Evolutionary conservation across 2,113 vertebrate genomes (phyloP), one percentile per base, ranked within the genome.

Genomic region (Dromiciops gliroides): DNA sequence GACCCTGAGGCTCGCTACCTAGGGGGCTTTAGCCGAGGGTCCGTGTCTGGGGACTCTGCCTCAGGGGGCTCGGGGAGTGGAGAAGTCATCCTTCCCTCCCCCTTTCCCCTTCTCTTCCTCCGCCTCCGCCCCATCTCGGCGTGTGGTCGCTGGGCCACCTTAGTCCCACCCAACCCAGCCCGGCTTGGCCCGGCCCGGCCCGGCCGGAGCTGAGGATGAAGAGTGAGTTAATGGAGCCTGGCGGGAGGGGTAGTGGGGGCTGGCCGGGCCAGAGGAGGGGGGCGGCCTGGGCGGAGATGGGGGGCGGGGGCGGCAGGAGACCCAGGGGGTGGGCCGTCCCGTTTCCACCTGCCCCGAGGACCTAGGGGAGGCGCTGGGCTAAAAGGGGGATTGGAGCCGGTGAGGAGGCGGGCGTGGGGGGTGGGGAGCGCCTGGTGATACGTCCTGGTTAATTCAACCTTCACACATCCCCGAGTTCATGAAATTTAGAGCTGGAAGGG

Each of bases 191-290:
- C 67, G 67, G 67, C 37, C 67, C 14, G 37, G 16, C n/a, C 67
- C 67, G 16, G 67, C 28, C 48, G 89, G 48, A 31, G 89, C 48
- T 90, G 89, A 75, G 95, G 94, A 98, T 98, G 98, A 97, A 98
- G 95, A 98, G 98, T 98, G 98, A 99, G 98, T 88, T 93, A n/a
- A 83, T 44, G n/a, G n/a, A 83, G 67, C 67, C 60, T 44, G 67
- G 11, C 37, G 7, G 48, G 6, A 44, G 0, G 19, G 51, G 10
- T 23, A 0, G 31, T n/a, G 89, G n/a, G 93, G 31, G 26, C 23
- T 48, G 67, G 49, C 52, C 0, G 52, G 12, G 90, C 89, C 3
- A 8, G 10, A 24, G 16, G 2, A 12, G 23, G 89, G 67, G 0
- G 14, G 6, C 24, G 16, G 51, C 11, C 52, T 4, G 92, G 49